Conservation (phyloP, 1,140 invertebrate species). For the Drosophila rhopaloa region DNA sequence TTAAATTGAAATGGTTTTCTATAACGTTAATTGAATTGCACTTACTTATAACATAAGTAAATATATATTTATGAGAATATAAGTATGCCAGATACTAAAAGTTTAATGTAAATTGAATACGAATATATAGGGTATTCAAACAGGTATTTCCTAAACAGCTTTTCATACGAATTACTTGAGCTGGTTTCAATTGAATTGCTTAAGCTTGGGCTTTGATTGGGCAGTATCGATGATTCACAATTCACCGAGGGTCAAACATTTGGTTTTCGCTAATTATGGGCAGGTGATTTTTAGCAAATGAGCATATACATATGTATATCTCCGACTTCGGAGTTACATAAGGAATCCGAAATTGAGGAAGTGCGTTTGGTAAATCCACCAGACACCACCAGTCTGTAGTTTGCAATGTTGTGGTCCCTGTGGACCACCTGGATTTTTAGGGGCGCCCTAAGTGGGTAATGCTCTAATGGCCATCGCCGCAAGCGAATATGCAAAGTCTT, state of each 20-base stretch:
- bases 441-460: constrained; percentile 20
- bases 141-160: not conserved
- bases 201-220: constrained; percentile 19
- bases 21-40: not conserved
- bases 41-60: not conserved
- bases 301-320: not conserved
- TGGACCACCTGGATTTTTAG: not conserved
- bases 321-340: not conserved
- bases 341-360: not conserved
- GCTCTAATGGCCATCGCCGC: constrained; percentile 38
- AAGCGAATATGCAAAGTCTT: constrained; percentile 5
- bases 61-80: too few relatives aligned
- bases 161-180: not conserved
- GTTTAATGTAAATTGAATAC: too few relatives aligned
- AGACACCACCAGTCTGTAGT: not conserved
- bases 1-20: too few relatives aligned
- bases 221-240: constrained; percentile 30
- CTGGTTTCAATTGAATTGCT: constrained; percentile 32
- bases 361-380: not conserved
- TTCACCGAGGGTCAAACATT: constrained; percentile 21
- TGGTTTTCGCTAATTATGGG: constrained; percentile 15
- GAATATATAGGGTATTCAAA: constrained; percentile 8
- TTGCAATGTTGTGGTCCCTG: constrained; percentile 20
- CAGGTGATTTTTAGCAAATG: not conserved
- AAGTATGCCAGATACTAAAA: not conserved